phyloP scores from a whole-genome alignment of 2,797 vertebrate species.

The Apogon hyalosoma region DNA sequence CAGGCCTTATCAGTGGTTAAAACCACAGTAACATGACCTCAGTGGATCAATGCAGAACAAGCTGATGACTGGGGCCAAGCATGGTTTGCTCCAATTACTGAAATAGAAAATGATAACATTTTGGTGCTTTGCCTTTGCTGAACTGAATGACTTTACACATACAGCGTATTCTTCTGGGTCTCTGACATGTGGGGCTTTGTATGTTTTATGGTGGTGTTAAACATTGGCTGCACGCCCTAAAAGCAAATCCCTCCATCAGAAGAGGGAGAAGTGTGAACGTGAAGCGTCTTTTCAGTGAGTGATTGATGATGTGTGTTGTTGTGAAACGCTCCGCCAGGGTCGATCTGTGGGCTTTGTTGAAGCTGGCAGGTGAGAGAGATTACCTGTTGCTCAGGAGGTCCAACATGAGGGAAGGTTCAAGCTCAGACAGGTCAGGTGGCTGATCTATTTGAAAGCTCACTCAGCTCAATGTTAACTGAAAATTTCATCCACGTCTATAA shows the following conservation, averaged over 20 bases:
- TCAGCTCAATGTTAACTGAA: conserved; percentile 33
- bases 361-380: conserved; percentile 73
- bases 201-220: conserved; percentile 47
- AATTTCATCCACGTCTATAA: conserved; percentile 41
- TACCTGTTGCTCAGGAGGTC: conserved; percentile 69
- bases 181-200: conserved; percentile 30
- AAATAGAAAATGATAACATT: conserved; percentile 5
- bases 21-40: conserved; percentile 16
- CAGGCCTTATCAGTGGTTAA: conserved; percentile 22
- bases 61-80: conserved; percentile 1
- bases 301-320: conserved; percentile 71
- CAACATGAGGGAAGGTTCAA: conserved; percentile 55
- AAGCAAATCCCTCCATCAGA: conserved; percentile 62
- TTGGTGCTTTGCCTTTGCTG: neutral
- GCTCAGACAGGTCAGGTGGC: conserved; percentile 66
- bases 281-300: conserved; percentile 62
- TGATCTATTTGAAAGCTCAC: conserved; percentile 45
- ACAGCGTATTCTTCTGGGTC: neutral
- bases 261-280: conserved; percentile 39
- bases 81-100: conserved; percentile 1
- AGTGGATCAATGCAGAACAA: conserved; percentile 12
- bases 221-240: conserved; percentile 40
- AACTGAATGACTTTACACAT: conserved; percentile 6
- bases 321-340: conserved; percentile 65
- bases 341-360: conserved; percentile 58